A percentile compares a stretch with the other conserved stretches of the same genome.
Conservation (phyloP, 2,113 vertebrate genomes). For the Plecturocebus donacophilus region DNA sequence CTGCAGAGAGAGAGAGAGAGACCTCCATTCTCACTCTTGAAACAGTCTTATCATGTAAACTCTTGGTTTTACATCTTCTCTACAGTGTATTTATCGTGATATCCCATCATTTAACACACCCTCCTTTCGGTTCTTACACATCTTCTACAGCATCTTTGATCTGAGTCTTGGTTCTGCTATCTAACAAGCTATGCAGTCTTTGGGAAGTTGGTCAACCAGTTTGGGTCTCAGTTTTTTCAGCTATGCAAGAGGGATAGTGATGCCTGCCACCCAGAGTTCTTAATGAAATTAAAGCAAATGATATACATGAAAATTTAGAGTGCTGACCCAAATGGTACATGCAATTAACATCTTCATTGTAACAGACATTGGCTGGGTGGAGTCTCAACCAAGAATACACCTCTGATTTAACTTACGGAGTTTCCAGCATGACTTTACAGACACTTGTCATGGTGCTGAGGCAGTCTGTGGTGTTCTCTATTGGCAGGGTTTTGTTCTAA, state of each 20-base stretch:
- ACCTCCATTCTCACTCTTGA: neutral
- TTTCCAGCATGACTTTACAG: slow-evolving; percentile 99
- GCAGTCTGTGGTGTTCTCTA: slow-evolving; percentile 99
- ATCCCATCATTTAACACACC: neutral
- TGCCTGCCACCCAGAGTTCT: neutral
- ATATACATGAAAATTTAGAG: neutral
- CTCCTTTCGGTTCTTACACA: neutral
- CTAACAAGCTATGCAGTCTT: neutral
- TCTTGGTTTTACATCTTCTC: neutral
- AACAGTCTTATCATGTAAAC: neutral
- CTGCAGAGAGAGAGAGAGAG: neutral
- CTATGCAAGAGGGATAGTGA: neutral
- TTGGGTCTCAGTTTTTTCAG: neutral
- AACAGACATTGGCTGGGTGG: neutral
- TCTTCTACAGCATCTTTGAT: neutral
- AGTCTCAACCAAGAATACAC: rapidly evolving
- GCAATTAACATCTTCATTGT: too few relatives aligned
- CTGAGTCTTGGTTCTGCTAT: neutral
- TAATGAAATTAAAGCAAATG: neutral
- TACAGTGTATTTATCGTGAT: neutral
- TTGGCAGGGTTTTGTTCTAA: slow-evolving; percentile 97
- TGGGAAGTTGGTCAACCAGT: neutral
- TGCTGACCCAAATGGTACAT: neutral
- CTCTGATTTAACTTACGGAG: slow-evolving; percentile 91
- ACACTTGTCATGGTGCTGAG: slow-evolving; percentile 99